These are phyloP conservation scores for Cirrhinus mrigala DNA, from an alignment of 2,797 vertebrate species.

Conservation along the genomic window DNA sequence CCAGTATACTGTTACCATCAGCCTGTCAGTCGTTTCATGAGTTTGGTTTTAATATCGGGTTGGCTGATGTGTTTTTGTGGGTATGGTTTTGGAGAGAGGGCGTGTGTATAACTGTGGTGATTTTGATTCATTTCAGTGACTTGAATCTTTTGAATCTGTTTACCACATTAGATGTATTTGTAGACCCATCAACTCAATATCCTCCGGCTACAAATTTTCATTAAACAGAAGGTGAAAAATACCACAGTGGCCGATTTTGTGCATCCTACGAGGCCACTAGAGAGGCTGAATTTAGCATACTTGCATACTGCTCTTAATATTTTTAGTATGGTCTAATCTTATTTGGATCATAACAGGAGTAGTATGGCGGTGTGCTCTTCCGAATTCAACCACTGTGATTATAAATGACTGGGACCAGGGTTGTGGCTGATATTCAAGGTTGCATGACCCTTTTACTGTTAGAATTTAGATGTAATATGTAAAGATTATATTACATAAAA, in stretches of 20 bases:
- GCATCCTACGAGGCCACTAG: no score
- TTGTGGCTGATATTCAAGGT: not conserved
- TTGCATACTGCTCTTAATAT: no score
- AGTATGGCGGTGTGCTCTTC: not conserved
- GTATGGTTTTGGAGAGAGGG: not conserved
- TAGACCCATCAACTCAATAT: no score
- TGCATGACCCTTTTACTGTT: not conserved
- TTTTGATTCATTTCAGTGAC: not conserved
- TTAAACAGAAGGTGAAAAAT: no score
- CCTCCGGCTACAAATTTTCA: no score
- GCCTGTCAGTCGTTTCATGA: rapidly evolving
- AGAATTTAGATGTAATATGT: not conserved
- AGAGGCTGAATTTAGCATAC: no score
- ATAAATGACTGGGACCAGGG: not conserved
- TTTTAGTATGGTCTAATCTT: no score
- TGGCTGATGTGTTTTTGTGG: not conserved
- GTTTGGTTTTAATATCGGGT: not conserved
- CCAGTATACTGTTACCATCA: no score
- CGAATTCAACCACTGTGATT: not conserved
- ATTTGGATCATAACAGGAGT: not conserved
- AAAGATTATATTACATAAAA: not conserved
- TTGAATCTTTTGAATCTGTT: no score
- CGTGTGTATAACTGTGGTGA: not conserved
- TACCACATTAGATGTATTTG: no score
- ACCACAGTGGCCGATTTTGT: no score